Evolutionary conservation across 2,797 vertebrate species (phyloP).

Genomic region (Cossypha heuglini): DNA sequence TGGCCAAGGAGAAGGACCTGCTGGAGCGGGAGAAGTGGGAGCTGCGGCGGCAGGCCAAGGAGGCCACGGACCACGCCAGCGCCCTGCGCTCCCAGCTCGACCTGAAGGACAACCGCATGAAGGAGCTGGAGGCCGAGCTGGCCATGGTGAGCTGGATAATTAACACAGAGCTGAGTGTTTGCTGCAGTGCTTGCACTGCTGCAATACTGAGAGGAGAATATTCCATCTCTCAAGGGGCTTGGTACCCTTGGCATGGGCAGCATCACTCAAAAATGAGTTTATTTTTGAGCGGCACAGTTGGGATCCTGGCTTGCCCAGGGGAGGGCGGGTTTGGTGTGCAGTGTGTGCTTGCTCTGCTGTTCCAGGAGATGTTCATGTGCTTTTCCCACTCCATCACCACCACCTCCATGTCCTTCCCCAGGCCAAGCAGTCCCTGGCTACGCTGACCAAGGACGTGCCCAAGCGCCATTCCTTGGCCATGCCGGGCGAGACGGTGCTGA

Average conservation of each 20-base stretch:
- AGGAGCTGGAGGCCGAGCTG: conserved; percentile 96
- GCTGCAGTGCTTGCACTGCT: rapidly evolving
- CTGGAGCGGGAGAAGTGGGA: conserved; percentile 98
- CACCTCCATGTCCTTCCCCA: conserved; percentile 12
- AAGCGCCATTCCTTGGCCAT: conserved; percentile 93
- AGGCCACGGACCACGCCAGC: conserved; percentile 90
- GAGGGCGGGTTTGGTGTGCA: not conserved
- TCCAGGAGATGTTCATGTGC: rapidly evolving
- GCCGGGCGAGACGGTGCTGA: conserved; percentile 90
- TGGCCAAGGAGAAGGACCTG: conserved; percentile 94
- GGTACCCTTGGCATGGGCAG: not conserved
- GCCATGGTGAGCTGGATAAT: conserved; percentile 85
- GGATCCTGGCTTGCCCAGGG: not conserved
- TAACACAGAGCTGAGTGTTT: rapidly evolving
- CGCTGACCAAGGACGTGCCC: conserved; percentile 94
- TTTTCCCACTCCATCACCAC: not conserved
- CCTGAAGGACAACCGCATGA: conserved; percentile 96
- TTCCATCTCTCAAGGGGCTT: rapidly evolving
- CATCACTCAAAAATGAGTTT: not conserved
- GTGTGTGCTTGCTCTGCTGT: not conserved
- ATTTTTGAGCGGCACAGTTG: not conserved
- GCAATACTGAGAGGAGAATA: not conserved
- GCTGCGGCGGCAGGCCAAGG: conserved; percentile 91
- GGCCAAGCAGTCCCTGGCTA: conserved; percentile 96
- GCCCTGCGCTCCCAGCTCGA: conserved; percentile 91